These are phyloP conservation scores for Phocides pigmalion DNA, from an alignment of 1,140 invertebrate genomes.

Conservation along the genomic window DNA sequence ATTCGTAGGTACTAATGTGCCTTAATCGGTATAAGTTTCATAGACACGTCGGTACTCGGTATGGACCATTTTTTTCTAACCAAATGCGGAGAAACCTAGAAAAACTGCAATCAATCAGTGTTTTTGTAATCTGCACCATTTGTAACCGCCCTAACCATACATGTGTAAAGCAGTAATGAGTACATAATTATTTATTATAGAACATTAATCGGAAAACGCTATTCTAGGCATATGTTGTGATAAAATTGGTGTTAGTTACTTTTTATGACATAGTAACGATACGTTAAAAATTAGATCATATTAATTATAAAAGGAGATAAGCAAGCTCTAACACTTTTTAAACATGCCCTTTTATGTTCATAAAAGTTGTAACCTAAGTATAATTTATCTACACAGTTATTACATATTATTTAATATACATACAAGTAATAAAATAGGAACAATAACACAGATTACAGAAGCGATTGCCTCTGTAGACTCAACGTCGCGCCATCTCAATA, in stretches of 20 bases:
- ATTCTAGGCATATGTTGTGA: conserved; percentile 11
- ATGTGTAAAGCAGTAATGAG: conserved; percentile 35
- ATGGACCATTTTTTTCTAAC: conserved; percentile 23
- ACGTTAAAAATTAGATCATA: conserved; percentile 34
- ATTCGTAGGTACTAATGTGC: conserved; percentile 38
- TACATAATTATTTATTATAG: conserved; percentile 32
- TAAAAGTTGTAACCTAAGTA: not conserved
- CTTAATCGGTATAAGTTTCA: conserved; percentile 35
- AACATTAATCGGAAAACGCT: conserved; percentile 21
- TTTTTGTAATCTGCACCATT: conserved; percentile 25
- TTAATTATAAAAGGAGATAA: conserved; percentile 25
- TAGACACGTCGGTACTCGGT: conserved; percentile 6
- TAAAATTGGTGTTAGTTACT: conserved; percentile 15
- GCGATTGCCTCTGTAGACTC: conserved; percentile 9
- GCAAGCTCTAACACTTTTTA: not conserved
- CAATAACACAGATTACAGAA: conserved; percentile 10
- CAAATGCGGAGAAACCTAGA: conserved; percentile 32
- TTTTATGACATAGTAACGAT: conserved; percentile 14
- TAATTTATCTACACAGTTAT: no score
- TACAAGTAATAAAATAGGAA: no score
- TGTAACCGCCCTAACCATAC: conserved; percentile 39
- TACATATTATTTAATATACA: no score
- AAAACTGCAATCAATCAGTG: conserved; percentile 28
- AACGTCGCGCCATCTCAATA: not conserved
- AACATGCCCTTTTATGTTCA: not conserved